Evolutionary conservation across 2,888 invertebrate genomes (phyloP), one percentile per base, ranked within the genome.

Genomic region (Augiades crinisus): DNA sequence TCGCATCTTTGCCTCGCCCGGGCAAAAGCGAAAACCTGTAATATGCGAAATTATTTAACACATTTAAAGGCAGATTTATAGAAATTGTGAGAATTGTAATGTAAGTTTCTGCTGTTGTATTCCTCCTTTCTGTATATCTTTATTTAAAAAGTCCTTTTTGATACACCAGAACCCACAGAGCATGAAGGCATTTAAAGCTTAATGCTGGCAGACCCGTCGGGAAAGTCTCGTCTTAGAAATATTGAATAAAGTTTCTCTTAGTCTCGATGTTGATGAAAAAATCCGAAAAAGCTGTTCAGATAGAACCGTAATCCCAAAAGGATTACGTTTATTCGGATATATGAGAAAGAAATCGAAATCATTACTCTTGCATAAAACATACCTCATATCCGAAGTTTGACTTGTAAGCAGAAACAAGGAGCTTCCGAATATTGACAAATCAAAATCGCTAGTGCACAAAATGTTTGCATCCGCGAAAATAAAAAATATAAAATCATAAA

Each of bases 231-330:
- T 47, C 31, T 38, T 31, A 22, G 10, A 51, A 46, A 54, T 51
- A 51, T 53, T 41, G 36, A 37, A 34, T 40, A 45, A 52, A 49
- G n/a, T n/a, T n/a, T n/a, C n/a, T n/a, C 31, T 24, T 21, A 52
- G 49, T 52, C 38, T 45, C 8, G 10, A 38, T 8, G 22, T 38
- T 53, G 51, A 56, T 49, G 21, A 43, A 54, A 45, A 46, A 55
- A 55, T 54, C n/a, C n/a, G 53, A 53, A 53, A 56, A 55, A 52
- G 53, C 40, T 30, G 19, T 36, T 50, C 27, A 51, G 30, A 52
- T 40, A 33, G 30, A 13, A 43, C 13, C 12, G 6, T 5, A 27
- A 40, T 38, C 36, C 47, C 46, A 41, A 31, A 31, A 40, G 49
- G 10, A 30, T 37, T 27, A 36, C 43, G 30, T 43, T 50, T 50